phyloP scores from a whole-genome alignment of 2,797 vertebrate species.

The Muraenolepis orangiensis region DNA sequence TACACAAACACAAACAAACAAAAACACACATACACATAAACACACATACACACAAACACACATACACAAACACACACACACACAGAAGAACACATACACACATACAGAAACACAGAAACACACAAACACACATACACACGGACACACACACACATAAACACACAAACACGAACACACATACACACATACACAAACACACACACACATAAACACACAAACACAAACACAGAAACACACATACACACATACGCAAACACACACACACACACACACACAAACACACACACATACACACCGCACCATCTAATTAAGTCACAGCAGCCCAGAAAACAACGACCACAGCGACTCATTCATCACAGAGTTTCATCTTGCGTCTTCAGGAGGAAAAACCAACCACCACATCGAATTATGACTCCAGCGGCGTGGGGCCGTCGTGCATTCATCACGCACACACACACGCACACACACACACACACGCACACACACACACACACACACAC shows the following conservation, averaged over 20 bases:
- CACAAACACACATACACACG: not conserved
- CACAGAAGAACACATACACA: too few relatives aligned
- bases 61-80: not conserved
- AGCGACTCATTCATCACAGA: conserved; percentile 69
- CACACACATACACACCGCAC: not conserved
- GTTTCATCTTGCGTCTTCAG: conserved; percentile 78
- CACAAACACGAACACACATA: too few relatives aligned
- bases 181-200: too few relatives aligned
- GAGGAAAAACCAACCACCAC: conserved; percentile 75
- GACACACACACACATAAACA: too few relatives aligned
- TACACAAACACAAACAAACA: too few relatives aligned
- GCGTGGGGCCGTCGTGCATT: conserved; percentile 71
- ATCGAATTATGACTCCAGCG: conserved; percentile 71
- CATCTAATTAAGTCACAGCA: not conserved
- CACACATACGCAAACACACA: too few relatives aligned
- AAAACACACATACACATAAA: not conserved
- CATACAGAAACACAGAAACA: not conserved
- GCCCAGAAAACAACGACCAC: conserved; percentile 34
- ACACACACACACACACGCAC: too few relatives aligned
- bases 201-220: not conserved
- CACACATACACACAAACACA: not conserved
- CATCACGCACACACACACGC: conserved; percentile 55
- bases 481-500: too few relatives aligned
- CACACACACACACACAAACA: too few relatives aligned
- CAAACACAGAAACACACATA: not conserved